Percentiles rank a stretch among this genome's conserved stretches.
Evolutionary conservation across 2,888 invertebrate species (phyloP).

Genomic region (Macaria liturata): DNA sequence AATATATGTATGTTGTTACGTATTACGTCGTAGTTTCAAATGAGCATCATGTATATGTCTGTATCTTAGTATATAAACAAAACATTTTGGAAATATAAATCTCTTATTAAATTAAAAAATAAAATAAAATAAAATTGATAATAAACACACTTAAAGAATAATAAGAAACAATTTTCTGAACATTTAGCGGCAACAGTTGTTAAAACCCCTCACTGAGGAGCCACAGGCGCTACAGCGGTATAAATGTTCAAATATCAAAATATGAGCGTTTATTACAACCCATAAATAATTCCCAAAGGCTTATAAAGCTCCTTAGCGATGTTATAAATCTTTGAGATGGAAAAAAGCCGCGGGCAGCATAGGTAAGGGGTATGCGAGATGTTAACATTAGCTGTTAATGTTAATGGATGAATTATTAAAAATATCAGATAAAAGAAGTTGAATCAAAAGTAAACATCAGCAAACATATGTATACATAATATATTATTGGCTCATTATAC

Average conservation of each 20-base stretch:
- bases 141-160: constrained; percentile 6
- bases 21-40: too few species aligned
- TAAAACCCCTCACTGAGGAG: constrained; percentile 27
- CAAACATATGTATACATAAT: too few species aligned
- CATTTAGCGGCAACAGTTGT: constrained; percentile 34
- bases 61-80: too few species aligned
- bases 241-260: constrained; percentile 39
- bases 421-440: too few species aligned
- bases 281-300: constrained; percentile 41
- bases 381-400: background rate
- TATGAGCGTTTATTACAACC: constrained; percentile 40
- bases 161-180: constrained; percentile 22
- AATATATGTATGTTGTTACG: too few species aligned
- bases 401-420: too few species aligned
- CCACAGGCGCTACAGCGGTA: constrained; percentile 32
- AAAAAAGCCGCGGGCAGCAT: constrained; percentile 32
- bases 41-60: too few species aligned
- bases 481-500: too few species aligned
- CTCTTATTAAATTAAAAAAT: too few species aligned
- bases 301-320: constrained; percentile 39
- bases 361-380: constrained; percentile 21
- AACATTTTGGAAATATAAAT: too few species aligned
- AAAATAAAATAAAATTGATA: too few species aligned
- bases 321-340: constrained; percentile 40
- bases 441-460: too few species aligned